Conservation (phyloP, 2,113 vertebrate species). For the Rhipidura dahli region DNA sequence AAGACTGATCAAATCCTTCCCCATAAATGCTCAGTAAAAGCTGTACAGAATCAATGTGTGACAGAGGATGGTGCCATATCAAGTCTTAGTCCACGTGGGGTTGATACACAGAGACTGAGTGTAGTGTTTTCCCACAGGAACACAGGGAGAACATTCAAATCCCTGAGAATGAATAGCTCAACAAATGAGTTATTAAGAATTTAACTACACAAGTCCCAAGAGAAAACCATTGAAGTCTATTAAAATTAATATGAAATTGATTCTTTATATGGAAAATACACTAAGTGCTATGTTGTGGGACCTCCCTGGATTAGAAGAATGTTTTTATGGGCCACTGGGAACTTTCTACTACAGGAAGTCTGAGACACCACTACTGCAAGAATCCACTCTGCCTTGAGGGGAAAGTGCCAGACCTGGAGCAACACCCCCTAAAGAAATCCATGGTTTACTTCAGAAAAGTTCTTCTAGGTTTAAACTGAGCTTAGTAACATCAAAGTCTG, state of each 20-base stretch:
- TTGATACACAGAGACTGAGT: not conserved
- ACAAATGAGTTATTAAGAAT: constrained; percentile 62
- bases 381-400: not conserved
- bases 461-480: not conserved
- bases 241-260: constrained; percentile 37
- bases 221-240: not conserved
- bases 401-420: not conserved
- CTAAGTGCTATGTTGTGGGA: not conserved
- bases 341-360: not conserved
- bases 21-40: not conserved
- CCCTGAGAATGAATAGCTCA: constrained; percentile 58
- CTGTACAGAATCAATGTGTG: not conserved
- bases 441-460: not conserved
- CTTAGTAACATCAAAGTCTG: not conserved
- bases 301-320: not conserved
- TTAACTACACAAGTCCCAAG: constrained; percentile 40
- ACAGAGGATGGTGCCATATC: not conserved
- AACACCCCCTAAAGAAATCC: not conserved
- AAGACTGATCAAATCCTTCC: not conserved
- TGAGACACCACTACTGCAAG: not conserved
- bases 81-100: not conserved
- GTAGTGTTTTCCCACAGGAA: not conserved
- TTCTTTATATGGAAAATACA: constrained; percentile 13
- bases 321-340: not conserved
- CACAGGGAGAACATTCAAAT: constrained; percentile 10